These are phyloP conservation scores for Lycopodina hypogea DNA, from an alignment of 37 sponge, comb jelly and placozoan species.

Conservation along the genomic window DNA sequence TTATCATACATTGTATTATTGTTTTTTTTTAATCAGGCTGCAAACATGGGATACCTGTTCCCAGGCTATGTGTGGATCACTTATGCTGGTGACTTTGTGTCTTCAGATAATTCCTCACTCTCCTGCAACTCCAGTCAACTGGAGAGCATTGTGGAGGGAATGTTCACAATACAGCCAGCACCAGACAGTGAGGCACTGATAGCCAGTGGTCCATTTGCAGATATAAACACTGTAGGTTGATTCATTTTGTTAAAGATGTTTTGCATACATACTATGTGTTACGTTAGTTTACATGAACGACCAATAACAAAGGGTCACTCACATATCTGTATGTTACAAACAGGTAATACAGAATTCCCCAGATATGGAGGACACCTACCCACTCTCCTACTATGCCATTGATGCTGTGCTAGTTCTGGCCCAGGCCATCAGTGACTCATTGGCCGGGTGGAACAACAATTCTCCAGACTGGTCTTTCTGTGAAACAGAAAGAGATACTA, in stretches of 20 bases:
- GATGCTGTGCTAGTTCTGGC: conserved; percentile 7
- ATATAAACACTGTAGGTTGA: too few species aligned
- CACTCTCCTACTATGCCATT: conserved; percentile 1
- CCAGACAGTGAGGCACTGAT: too few species aligned
- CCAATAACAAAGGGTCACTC: too few species aligned
- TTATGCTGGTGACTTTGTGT: neutral
- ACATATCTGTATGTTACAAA: too few species aligned
- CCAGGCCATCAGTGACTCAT: conserved; percentile 1
- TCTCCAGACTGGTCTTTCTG: conserved; percentile 13
- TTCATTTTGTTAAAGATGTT: too few species aligned
- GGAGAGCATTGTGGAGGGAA: neutral
- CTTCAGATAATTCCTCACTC: too few species aligned
- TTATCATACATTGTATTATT: too few species aligned
- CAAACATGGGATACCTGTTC: neutral
- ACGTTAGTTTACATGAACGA: too few species aligned
- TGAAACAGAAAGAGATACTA: neutral
- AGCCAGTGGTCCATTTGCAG: too few species aligned
- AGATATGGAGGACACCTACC: neutral
- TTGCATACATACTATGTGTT: too few species aligned
- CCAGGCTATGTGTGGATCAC: neutral
- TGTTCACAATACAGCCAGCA: neutral
- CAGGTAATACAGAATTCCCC: too few species aligned
- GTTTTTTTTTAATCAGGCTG: too few species aligned
- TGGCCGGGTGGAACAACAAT: conserved; percentile 1
- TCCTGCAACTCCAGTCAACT: neutral